Percentiles rank a stretch among this genome's conserved stretches.
These are phyloP conservation scores for Meghimatium bilineatum DNA, from an alignment of 2,888 invertebrate species.

Conservation along the genomic window DNA sequence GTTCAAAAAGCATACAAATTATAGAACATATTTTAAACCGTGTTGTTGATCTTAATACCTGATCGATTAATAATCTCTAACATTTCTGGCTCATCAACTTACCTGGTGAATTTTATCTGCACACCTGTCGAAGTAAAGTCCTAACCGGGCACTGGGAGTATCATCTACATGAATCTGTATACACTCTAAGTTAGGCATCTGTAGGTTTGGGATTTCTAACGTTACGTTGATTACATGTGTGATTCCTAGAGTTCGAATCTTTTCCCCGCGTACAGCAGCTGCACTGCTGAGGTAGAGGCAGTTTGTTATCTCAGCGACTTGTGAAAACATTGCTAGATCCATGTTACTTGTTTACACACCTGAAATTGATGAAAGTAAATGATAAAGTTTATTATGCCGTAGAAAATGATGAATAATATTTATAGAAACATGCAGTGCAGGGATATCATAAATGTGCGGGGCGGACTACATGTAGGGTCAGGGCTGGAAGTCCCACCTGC, in stretches of 20 bases:
- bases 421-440: too few relatives aligned
- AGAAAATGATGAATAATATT: neutral
- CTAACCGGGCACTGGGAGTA: constrained; percentile 84
- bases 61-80: neutral
- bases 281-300: constrained; percentile 88
- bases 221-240: constrained; percentile 89
- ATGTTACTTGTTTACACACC: constrained; percentile 49
- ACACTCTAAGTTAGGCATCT: constrained; percentile 79
- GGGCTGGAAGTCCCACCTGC: too few relatives aligned
- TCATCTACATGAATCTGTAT: constrained; percentile 86
- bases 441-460: too few relatives aligned
- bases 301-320: constrained; percentile 83
- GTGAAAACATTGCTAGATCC: constrained; percentile 69
- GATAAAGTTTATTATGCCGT: neutral
- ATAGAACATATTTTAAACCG: too few relatives aligned
- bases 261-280: constrained; percentile 84
- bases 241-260: constrained; percentile 84
- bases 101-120: constrained; percentile 86
- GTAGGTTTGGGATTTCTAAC: constrained; percentile 84
- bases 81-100: neutral
- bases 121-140: constrained; percentile 84
- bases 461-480: too few relatives aligned
- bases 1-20: too few relatives aligned
- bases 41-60: too few relatives aligned
- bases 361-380: neutral